These are phyloP conservation scores for Vimba vimba DNA, from an alignment of 2,113 vertebrate species.

Conservation along the genomic window DNA sequence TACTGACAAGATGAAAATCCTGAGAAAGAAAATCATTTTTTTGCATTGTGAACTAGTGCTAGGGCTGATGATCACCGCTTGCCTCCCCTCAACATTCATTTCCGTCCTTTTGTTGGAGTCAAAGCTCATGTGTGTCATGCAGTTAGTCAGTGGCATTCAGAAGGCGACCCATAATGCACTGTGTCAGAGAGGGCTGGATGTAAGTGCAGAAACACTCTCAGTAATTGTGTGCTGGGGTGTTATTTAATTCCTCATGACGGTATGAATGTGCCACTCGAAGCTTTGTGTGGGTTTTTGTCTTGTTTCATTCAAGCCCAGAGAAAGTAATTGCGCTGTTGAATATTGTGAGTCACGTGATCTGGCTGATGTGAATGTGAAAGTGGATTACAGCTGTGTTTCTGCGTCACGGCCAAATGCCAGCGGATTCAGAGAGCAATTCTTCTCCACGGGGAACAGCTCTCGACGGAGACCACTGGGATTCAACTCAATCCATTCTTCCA, in stretches of 20 bases:
- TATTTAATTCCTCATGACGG: neutral
- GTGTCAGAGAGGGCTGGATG: neutral
- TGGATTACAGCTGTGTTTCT: slow-evolving; percentile 68
- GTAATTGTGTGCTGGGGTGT: slow-evolving; percentile 18
- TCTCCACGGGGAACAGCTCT: slow-evolving; percentile 51
- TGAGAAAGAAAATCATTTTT: no score
- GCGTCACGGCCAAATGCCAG: slow-evolving; percentile 74
- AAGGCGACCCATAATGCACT: neutral
- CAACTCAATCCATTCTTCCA: neutral
- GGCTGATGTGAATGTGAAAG: slow-evolving; percentile 61
- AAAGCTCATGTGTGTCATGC: neutral
- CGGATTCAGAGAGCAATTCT: slow-evolving; percentile 61
- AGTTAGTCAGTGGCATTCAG: slow-evolving; percentile 3
- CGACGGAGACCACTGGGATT: neutral
- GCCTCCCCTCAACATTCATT: neutral
- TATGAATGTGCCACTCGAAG: slow-evolving; percentile 25
- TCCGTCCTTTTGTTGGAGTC: neutral
- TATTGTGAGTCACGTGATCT: slow-evolving; percentile 45
- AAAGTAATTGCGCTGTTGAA: slow-evolving; percentile 57
- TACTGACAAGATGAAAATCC: no score
- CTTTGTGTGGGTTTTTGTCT: slow-evolving; percentile 48
- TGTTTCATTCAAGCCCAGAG: slow-evolving; percentile 41
- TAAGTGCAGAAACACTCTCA: neutral
- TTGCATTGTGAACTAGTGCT: neutral
- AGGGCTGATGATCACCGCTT: neutral